A percentile compares a stretch with the other conserved stretches of the same genome.
Conservation (phyloP, 1,140 invertebrate genomes). For the Parasteatoda tepidariorum region DNA sequence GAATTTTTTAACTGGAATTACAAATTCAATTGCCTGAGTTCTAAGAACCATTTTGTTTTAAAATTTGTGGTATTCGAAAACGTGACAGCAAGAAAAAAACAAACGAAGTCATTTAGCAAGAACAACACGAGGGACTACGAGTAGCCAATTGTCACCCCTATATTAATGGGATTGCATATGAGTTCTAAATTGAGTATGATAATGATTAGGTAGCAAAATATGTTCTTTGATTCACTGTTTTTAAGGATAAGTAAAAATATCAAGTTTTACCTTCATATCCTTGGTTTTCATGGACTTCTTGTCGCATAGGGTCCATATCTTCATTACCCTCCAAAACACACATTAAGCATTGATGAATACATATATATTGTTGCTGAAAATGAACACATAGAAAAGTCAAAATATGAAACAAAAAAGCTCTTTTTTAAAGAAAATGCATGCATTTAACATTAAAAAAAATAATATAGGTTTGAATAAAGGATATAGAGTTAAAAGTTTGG, state of each 20-base stretch:
- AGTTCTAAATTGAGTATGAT: no score
- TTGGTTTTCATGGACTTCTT: conserved; percentile 90
- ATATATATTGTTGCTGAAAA: conserved; percentile 93
- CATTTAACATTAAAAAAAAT: background rate
- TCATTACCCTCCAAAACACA: conserved; percentile 93
- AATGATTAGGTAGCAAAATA: no score
- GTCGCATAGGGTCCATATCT: conserved; percentile 67
- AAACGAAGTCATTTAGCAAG: no score
- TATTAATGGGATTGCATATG: no score
- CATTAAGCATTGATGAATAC: conserved; percentile 93
- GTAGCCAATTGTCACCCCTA: no score
- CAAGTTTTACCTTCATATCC: conserved; percentile 90
- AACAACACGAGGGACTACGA: no score
- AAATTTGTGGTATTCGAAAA: no score
- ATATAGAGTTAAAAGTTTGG: no score
- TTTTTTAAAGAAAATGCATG: background rate
- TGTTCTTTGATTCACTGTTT: no score
- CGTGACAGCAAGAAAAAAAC: no score
- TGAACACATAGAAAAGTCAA: background rate
- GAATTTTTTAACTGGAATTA: background rate
- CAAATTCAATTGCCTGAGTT: background rate
- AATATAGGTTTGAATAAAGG: no score
- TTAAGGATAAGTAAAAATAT: no score
- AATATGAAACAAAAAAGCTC: background rate
- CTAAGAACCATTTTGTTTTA: background rate